A percentile compares a stretch with the other conserved stretches of the same genome.
phyloP scores from a whole-genome alignment of 2,113 vertebrate genomes.

The Seriola rivoliana region DNA sequence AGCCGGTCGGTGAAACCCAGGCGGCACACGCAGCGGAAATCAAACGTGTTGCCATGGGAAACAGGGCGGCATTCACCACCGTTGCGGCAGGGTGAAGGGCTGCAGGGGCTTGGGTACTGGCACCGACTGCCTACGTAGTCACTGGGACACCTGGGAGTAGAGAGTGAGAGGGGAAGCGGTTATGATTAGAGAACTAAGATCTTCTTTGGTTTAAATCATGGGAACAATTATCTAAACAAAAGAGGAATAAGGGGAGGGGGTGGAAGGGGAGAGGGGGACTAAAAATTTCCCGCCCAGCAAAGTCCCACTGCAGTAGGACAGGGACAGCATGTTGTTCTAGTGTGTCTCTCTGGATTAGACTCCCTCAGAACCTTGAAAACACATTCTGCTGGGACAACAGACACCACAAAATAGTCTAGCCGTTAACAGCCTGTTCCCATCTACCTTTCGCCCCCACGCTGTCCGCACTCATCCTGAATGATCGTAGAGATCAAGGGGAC shows the following conservation, averaged over 20 bases:
- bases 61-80: conserved; percentile 86
- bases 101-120: conserved; percentile 90
- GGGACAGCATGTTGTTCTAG: conserved; percentile 79
- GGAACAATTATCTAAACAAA: conserved; percentile 55
- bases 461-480: conserved; percentile 73
- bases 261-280: conserved; percentile 10
- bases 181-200: conserved; percentile 37
- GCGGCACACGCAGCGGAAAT: conserved; percentile 88
- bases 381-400: conserved; percentile 78
- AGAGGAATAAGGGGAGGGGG: background rate
- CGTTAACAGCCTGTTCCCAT: conserved; percentile 65
- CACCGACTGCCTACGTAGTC: conserved; percentile 88
- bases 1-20: conserved; percentile 90
- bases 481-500: conserved; percentile 76
- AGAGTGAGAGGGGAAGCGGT: conserved; percentile 9
- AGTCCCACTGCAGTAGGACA: conserved; percentile 46
- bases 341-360: conserved; percentile 80
- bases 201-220: conserved; percentile 20
- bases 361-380: conserved; percentile 81
- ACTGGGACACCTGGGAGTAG: conserved; percentile 82
- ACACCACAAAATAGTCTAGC: conserved; percentile 61
- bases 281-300: conserved; percentile 69
- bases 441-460: conserved; percentile 72
- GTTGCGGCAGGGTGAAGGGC: conserved; percentile 90
- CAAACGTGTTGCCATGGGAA: conserved; percentile 79